Evolutionary conservation across 2,888 invertebrate species (phyloP).

Genomic region (Drosophila atroscutellata): DNA sequence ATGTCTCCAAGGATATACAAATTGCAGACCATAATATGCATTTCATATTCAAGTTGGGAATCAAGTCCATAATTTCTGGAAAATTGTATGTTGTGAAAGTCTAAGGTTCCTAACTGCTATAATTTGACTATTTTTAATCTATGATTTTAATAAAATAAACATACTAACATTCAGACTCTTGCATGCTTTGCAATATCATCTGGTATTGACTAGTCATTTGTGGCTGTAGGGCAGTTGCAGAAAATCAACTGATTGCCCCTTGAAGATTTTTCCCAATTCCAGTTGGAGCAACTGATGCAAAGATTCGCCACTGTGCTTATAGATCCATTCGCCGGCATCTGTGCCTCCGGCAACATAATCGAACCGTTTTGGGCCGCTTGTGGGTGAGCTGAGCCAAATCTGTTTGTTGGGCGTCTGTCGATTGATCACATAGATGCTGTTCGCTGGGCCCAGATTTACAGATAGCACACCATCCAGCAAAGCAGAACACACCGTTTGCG

Average conservation of each 20-base stretch:
- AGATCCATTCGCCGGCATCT: too few species aligned
- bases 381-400: constrained; percentile 92
- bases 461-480: constrained; percentile 95
- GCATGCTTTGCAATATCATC: not conserved
- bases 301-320: too few species aligned
- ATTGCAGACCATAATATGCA: not conserved
- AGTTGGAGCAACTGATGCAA: too few species aligned
- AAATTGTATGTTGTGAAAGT: not conserved
- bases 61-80: not conserved
- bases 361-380: too few species aligned
- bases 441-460: constrained; percentile 89
- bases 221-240: constrained; percentile 87
- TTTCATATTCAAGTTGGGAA: not conserved
- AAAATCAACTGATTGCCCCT: too few species aligned
- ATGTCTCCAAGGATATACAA: not conserved
- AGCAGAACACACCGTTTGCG: not conserved
- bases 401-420: constrained; percentile 98
- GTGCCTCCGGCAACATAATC: too few species aligned
- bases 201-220: not conserved
- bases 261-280: too few species aligned
- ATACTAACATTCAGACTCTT: not conserved
- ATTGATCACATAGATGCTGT: constrained; percentile 98
- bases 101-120: not conserved
- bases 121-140: not conserved
- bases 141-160: constrained; percentile 1